Base-by-base conservation (phyloP, 35 echinoderm and acorn worm genomes). In the Anneissia japonica region DNA sequence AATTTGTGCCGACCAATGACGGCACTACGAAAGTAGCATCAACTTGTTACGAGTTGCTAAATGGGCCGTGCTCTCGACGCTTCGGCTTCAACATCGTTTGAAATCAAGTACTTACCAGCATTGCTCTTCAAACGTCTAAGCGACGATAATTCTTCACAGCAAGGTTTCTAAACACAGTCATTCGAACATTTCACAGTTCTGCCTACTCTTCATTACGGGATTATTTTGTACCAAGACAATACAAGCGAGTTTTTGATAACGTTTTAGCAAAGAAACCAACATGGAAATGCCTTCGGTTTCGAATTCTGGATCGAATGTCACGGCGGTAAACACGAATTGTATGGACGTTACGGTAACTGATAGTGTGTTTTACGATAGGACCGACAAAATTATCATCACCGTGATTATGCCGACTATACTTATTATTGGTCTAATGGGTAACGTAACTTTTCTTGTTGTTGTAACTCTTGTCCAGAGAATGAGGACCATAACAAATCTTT, bases 401-500 rank as follows among this genome's bases (percentile, higher is more conserved):
- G 46, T 88, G 0, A 79, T 88, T 33, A 46, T 95, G 33, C 93
- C 89, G 3, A 28, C 88, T 13, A 30, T 95, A 35, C 80, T 95
- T 26, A 33, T 55, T 0, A 7, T 95, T 0, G 96, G 96, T 6
- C 28, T 92, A 0, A 26, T 91, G 31, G 79, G 86, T 37, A 99
- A 99, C 38, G 56, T 91, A 6, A 90, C 96, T 3, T 99, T 99
- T 74, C 86, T 99, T 14, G 88, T 86, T 79, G 96, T 99, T 3
- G 96, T 99, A 34, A 74, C 79, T 73, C 82, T 87, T 32, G 72
- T 94, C 1, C 91, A 86, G 14, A 32, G 86, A 28, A 94, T 99
- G 96, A 81, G 90, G 29, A 99, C 92, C 28, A 82, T 87, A 28
- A 99, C 92, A 38, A 99, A 99, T 43, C 86, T 83, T 55, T 99